Evolutionary conservation across 2,797 vertebrate species (phyloP).

Genomic region (Falco rusticolus): DNA sequence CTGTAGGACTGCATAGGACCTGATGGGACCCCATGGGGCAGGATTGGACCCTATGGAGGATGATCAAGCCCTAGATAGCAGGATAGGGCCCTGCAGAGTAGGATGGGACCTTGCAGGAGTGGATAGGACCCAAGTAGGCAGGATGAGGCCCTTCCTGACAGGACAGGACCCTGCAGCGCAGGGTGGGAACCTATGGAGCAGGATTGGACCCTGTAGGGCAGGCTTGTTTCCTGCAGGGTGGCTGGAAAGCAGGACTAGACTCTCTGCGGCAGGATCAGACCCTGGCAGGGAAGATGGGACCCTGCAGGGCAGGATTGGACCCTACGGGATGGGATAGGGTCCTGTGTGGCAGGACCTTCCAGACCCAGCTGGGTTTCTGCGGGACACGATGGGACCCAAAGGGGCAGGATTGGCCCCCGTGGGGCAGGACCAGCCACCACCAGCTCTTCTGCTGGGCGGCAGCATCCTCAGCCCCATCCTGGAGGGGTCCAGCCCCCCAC

Average conservation of each 20-base stretch:
- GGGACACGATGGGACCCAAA: not conserved
- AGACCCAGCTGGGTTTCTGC: no score
- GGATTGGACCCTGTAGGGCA: not conserved
- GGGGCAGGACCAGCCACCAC: fast-evolving
- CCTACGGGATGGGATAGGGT: no score
- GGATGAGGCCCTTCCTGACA: not conserved
- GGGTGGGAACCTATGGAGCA: not conserved
- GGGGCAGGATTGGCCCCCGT: no score
- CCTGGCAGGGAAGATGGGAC: not conserved
- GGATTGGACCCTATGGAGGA: fast-evolving
- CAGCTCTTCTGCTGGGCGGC: not conserved
- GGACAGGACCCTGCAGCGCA: fast-evolving
- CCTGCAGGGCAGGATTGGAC: not conserved
- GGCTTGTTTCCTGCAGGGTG: not conserved
- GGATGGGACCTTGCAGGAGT: fast-evolving
- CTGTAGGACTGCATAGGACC: not conserved
- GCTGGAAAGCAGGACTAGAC: not conserved
- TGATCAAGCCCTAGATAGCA: fast-evolving
- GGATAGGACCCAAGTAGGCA: not conserved
- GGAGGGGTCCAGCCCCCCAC: fast-evolving
- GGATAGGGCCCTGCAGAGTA: not conserved
- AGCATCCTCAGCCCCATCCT: not conserved
- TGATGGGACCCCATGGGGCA: fast-evolving
- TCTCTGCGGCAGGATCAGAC: not conserved
- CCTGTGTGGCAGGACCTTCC: no score